phyloP scores from a whole-genome alignment of 2,113 vertebrate genomes.

The Coptodon bakossiorum region DNA sequence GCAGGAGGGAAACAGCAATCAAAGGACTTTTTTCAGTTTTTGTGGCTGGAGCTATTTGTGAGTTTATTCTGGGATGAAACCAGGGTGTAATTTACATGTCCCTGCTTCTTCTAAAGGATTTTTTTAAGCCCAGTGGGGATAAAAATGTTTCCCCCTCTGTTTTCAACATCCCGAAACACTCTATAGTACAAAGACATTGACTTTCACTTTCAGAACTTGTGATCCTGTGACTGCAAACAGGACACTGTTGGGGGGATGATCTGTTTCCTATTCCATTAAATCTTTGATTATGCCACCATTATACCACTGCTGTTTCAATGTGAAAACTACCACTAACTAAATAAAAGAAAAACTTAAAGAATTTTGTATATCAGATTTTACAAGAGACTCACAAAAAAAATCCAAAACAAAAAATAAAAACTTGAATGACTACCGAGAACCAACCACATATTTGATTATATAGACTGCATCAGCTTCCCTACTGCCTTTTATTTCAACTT shows the following conservation, averaged over 20 bases:
- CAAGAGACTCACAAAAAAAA: not conserved
- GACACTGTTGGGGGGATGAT: not conserved
- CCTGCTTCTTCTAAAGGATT: not conserved
- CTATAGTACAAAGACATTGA: not conserved
- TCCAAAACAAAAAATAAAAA: not conserved
- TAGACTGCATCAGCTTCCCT: not conserved
- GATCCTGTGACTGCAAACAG: not conserved
- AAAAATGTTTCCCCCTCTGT: not conserved
- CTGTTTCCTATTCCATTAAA: not conserved
- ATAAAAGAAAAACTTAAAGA: not conserved
- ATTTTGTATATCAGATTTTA: not conserved
- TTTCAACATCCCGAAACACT: not conserved
- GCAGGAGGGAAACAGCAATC: not conserved
- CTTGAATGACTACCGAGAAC: accelerated
- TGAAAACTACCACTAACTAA: not conserved
- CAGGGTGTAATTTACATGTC: not conserved
- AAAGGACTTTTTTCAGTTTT: not conserved
- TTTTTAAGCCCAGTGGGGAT: accelerated
- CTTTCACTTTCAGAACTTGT: not conserved
- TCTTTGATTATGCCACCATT: not conserved
- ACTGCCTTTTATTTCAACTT: not conserved
- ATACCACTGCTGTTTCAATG: not conserved
- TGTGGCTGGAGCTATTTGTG: not conserved
- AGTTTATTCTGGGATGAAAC: not conserved
- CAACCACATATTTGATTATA: not conserved